These are phyloP conservation scores for Enteromius fasciolatus DNA, from an alignment of 2,797 vertebrate genomes.

Conservation along the genomic window DNA sequence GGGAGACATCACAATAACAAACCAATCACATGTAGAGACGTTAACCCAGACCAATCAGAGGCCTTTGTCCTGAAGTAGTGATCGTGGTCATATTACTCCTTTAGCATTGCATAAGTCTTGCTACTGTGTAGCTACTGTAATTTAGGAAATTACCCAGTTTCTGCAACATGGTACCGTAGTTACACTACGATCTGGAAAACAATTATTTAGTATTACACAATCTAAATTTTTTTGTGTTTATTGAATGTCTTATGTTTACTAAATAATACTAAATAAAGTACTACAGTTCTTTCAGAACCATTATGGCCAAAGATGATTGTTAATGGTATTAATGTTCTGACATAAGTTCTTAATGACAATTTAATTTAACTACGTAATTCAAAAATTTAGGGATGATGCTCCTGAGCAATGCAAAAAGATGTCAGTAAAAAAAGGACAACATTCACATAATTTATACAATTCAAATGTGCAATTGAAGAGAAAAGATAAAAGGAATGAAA, in stretches of 20 bases:
- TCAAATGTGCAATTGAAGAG: background rate
- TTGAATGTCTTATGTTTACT: background rate
- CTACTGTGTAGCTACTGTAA: background rate
- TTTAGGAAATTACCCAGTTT: background rate
- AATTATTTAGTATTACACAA: background rate
- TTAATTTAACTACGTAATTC: background rate
- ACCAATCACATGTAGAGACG: conserved; percentile 63
- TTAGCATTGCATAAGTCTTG: background rate
- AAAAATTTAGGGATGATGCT: background rate
- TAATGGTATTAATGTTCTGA: background rate
- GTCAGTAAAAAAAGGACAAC: background rate
- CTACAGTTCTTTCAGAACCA: background rate
- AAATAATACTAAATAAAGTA: background rate
- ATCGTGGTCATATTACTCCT: conserved; percentile 18
- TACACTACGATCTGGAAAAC: background rate
- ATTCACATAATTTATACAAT: background rate
- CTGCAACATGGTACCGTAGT: background rate
- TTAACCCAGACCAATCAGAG: conserved; percentile 39
- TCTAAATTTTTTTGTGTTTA: background rate
- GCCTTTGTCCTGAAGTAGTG: conserved; percentile 19
- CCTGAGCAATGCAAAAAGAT: background rate
- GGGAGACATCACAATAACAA: conserved; percentile 63
- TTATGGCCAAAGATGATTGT: background rate
- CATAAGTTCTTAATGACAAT: background rate
- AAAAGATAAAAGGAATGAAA: background rate